Base-by-base conservation (phyloP, 2,797 vertebrate species). In the Harpagifer antarcticus region DNA sequence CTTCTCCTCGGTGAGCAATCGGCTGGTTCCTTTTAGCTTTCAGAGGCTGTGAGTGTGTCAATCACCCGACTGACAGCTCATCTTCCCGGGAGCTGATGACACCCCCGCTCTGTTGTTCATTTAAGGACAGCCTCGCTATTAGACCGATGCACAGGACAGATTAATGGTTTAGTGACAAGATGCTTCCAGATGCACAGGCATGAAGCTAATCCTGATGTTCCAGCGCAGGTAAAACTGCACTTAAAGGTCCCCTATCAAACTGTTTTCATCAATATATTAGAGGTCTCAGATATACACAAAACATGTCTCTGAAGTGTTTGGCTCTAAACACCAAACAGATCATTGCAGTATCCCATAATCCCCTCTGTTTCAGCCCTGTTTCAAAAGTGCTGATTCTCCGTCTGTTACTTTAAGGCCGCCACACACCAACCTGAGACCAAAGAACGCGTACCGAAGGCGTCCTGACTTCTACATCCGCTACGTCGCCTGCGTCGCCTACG, bases 31-130 rank as follows among this genome's bases (percentile, higher is more conserved):
- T 76, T 71, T 72, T 44, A 48, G 72, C 61, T 78, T 81, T 84
- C 65, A 72, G 83, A 50, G 48, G 43, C 79, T 71, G 67, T 8
- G 57, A 78, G 70, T 75, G 73, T 85, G 83, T 88, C 91, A 87
- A 81, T 90, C 89, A 84, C 57, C 71, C 19, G 55, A 69, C 66
- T 90, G 88, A 82, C 80, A 82, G 77, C 85, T 85, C 81, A 62
- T 86, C 80, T 73, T 68, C 68, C 62, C 56, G 53, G 44, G 61
- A 67, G 70, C 67, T 52, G 74, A 78, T 83, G 79, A 77, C 85
- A 77, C 50, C 33, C 58, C 3, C 68, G 74, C 74, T 68, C 64
- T 69, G 60, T 58, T 82, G 77, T 80, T 89, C 72, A 67, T 76
- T 57, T 67, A 49, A 47, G 13, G 68, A 81, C 72, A 78, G 65